Conservation (phyloP, 1,140 invertebrate genomes). For the Habropoda laboriosa region DNA sequence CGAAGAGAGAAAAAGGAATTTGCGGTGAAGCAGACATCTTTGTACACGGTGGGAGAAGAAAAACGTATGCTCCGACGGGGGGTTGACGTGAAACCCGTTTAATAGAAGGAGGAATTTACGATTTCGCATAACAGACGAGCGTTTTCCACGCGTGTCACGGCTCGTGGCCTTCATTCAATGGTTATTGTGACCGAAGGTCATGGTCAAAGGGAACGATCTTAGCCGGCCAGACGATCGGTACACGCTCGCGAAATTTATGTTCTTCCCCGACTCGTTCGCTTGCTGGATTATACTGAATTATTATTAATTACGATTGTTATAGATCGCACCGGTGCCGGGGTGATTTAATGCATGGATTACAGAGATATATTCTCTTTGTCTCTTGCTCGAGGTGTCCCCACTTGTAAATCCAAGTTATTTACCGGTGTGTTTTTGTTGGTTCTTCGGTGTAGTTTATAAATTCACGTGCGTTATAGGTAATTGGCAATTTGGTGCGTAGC, state of each 20-base stretch:
- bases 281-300: slow-evolving; percentile 42
- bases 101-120: slow-evolving; percentile 40
- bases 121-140: slow-evolving; percentile 51
- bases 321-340: not conserved
- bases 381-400: too few relatives aligned
- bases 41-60: not conserved
- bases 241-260: slow-evolving; percentile 36
- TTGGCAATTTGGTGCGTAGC: not conserved
- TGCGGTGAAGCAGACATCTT: not conserved
- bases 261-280: not conserved
- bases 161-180: slow-evolving; percentile 28
- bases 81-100: slow-evolving; percentile 3
- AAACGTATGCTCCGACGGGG: not conserved
- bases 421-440: too few relatives aligned
- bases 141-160: slow-evolving; percentile 36
- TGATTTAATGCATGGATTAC: slow-evolving; percentile 21
- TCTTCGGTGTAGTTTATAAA: slow-evolving; percentile 6
- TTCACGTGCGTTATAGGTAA: not conserved
- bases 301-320: slow-evolving; percentile 38
- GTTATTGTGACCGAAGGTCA: slow-evolving; percentile 48
- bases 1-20: slow-evolving; percentile 32
- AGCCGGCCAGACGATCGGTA: slow-evolving; percentile 5
- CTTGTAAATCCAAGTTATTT: not conserved
- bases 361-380: not conserved
- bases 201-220: slow-evolving; percentile 32